Conservation (phyloP, 1,140 invertebrate genomes). For the Delia radicum region DNA sequence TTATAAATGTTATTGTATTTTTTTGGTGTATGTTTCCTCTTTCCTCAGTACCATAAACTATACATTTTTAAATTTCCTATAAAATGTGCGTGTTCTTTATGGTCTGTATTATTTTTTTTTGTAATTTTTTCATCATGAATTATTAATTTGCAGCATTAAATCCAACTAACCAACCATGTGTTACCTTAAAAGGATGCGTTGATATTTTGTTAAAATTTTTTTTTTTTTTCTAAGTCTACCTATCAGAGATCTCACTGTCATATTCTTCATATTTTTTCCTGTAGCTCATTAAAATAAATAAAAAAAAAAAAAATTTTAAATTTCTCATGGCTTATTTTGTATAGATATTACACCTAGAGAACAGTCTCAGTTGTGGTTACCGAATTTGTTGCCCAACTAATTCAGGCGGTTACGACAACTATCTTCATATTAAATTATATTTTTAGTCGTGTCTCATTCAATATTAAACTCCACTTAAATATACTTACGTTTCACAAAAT, state of each 20-base stretch:
- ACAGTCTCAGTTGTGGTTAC: too few species aligned
- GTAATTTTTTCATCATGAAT: background rate
- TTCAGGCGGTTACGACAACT: too few species aligned
- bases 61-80: background rate
- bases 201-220: background rate
- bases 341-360: too few species aligned
- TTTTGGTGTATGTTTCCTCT: background rate
- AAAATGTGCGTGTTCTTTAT: conserved; percentile 3
- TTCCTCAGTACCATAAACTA: background rate
- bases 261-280: background rate
- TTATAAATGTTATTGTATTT: background rate
- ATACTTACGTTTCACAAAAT: too few species aligned
- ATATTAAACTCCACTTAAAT: too few species aligned
- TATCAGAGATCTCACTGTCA: conserved; percentile 1
- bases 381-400: too few species aligned
- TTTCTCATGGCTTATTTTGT: too few species aligned
- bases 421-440: too few species aligned
- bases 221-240: background rate
- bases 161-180: background rate
- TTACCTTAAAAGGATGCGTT: conserved; percentile 7
- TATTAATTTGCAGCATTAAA: conserved; percentile 12
- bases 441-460: too few species aligned
- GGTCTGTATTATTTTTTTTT: background rate
- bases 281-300: too few species aligned
- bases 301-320: too few species aligned